phyloP scores from a whole-genome alignment of 2,797 vertebrate species.

The Sebastes trivittatus region DNA sequence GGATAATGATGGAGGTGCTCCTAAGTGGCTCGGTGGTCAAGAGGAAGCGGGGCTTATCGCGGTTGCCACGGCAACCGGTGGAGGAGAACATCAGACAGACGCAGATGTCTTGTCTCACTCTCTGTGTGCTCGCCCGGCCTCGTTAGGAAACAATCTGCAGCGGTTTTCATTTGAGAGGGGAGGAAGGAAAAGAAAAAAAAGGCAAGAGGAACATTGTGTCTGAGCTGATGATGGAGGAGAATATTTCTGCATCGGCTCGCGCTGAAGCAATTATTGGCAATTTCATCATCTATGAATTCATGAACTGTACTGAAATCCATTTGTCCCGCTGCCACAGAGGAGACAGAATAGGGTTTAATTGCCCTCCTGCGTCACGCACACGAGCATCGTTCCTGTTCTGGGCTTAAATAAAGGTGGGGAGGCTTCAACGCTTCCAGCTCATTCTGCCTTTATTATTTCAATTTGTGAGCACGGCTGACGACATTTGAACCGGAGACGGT shows the following conservation, averaged over 20 bases:
- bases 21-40: slow-evolving; percentile 60
- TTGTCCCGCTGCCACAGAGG: slow-evolving; percentile 37
- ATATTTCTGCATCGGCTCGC: slow-evolving; percentile 16
- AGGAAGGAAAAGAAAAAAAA: background rate
- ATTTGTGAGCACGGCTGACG: slow-evolving; percentile 7
- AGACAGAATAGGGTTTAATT: slow-evolving; percentile 34
- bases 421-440: background rate
- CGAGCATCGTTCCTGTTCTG: slow-evolving; percentile 1
- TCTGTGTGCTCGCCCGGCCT: slow-evolving; percentile 18
- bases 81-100: slow-evolving; percentile 39
- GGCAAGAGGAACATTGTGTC: slow-evolving; percentile 3
- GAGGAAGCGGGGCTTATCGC: slow-evolving; percentile 52
- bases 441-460: slow-evolving; percentile 34
- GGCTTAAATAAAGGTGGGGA: background rate
- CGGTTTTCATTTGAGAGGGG: slow-evolving; percentile 20
- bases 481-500: background rate
- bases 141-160: slow-evolving; percentile 63
- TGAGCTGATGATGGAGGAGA: slow-evolving; percentile 36
- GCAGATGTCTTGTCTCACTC: slow-evolving; percentile 39
- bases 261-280: slow-evolving; percentile 49
- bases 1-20: slow-evolving; percentile 63
- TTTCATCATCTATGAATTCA: slow-evolving; percentile 54
- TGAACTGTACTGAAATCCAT: slow-evolving; percentile 48
- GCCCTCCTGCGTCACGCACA: background rate
- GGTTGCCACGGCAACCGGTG: slow-evolving; percentile 49